Base-by-base conservation (phyloP, 1,140 invertebrate species). In the Temnothorax longispinosus region DNA sequence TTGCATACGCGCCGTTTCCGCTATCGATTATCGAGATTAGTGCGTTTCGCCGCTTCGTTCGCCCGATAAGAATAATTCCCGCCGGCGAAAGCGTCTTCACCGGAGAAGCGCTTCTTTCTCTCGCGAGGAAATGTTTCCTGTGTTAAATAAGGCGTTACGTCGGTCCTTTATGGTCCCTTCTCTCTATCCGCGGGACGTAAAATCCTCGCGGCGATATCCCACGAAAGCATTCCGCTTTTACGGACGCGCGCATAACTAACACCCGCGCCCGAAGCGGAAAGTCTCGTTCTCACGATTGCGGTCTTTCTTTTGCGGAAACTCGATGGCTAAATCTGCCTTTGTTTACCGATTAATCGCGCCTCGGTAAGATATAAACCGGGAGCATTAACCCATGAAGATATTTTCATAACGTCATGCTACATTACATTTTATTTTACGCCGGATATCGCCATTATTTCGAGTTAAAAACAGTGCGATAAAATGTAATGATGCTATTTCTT, bases 281-380 rank as follows among this genome's bases (percentile, higher is more conserved):
- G 78, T 69, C 54, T 11, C 64, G 64, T 91, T 91, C 90, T 91
- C 90, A 91, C 89, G 89, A 62, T 80, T 50, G 71, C 65, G 71
- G 58, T 41, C 77, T 64, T 58, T 27, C 21, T 8, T 67, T 21
- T n/a, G 38, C 11, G 72, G 58, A 81, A 67, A 78, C 6, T 65
- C 41, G 41, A 67, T 50, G 15, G 7, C 50, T 58, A 41, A 21
- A 60, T 71, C 69, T 77, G 15, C 21, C 47, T 75, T 58, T 44
- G 44, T 54, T 58, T 58, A 82, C 2, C 38, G 38, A 72, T 81
- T 81, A 81, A 69, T 82, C 50, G 11, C 5, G 10, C 2, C 10
- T 47, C 32, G 8, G 10, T 54, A 18, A 80, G 47, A 10, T 15
- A 27, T 41, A 4, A 54, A 69, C 69, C 18, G 32, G 21, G 35